Evolutionary conservation across 2,888 invertebrate genomes (phyloP), one percentile per base, ranked within the genome.

Genomic region (Acleris laterana): DNA sequence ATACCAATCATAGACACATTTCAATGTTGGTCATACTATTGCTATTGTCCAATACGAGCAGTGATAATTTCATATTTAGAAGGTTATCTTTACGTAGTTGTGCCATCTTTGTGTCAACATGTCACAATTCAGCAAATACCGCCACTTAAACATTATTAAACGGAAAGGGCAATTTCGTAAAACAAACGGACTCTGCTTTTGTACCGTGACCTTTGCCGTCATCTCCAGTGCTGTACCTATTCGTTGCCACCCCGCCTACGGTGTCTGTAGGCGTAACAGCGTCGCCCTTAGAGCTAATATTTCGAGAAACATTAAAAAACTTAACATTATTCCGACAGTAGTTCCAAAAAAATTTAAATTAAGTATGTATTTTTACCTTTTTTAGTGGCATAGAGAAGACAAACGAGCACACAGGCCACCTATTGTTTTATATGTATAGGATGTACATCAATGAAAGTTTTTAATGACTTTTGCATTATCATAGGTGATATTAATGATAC

Each of bases 121-220:
- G 46, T 46, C 46, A 46, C 0, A 46, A 46, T 17, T 46, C 46
- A 0, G n/a, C 25, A 25, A 60, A 65, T 55, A 44, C 51, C 44
- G 46, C 42, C 48, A 25, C 25, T 42, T 59, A 20, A 28, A 42
- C 61, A 32, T 48, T 57, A 66, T 62, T 66, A 16, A 62, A 17
- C n/a, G 32, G 50, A 62, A 62, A 62, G 50, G 51, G 44, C 50
- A 52, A 57, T 49, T 49, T 25, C 25, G 38, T 19, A 38, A 57
- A 61, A 66, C 52, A 66, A 66, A 52, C 57, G 50, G 55, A 32
- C 55, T 46, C 22, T 25, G 61, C 60, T 61, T 65, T 61, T 61
- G 65, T 65, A 49, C 38, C 1, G 20, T 56, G 62, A 62, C 62
- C 57, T 66, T 66, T 62, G 57, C 61, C 51, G 62, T 66, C 66